phyloP scores from a whole-genome alignment of 2,113 vertebrate genomes.

The Pithys albifrons region DNA sequence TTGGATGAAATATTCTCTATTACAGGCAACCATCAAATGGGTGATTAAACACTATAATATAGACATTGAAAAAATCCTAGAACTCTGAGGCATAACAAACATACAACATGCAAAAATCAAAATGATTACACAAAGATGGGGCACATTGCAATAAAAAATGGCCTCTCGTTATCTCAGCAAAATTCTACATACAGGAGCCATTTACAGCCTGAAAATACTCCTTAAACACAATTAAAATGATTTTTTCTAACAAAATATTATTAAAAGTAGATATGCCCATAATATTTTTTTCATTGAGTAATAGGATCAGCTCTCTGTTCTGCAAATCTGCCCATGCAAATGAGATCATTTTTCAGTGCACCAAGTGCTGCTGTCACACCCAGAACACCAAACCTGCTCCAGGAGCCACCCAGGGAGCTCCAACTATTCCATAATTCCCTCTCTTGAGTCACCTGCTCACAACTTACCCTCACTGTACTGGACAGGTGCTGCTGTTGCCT shows the following conservation, averaged over 20 bases:
- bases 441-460: neutral
- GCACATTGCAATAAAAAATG: neutral
- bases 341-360: neutral
- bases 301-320: neutral
- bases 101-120: neutral
- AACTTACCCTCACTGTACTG: neutral
- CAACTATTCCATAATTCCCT: neutral
- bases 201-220: neutral
- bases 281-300: neutral
- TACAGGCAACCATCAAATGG: neutral
- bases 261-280: slow-evolving; percentile 10
- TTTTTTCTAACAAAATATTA: slow-evolving; percentile 30
- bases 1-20: neutral
- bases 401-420: neutral
- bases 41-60: slow-evolving; percentile 43
- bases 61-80: slow-evolving; percentile 48
- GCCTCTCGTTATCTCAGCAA: slow-evolving; percentile 1
- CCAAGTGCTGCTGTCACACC: neutral
- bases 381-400: neutral
- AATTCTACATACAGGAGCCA: neutral
- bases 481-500: neutral
- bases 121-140: slow-evolving; percentile 18
- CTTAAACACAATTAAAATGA: neutral
- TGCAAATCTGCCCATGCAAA: neutral
- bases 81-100: neutral